These are phyloP conservation scores for Echiichthys vipera DNA, from an alignment of 2,797 vertebrate species.

Conservation along the genomic window DNA sequence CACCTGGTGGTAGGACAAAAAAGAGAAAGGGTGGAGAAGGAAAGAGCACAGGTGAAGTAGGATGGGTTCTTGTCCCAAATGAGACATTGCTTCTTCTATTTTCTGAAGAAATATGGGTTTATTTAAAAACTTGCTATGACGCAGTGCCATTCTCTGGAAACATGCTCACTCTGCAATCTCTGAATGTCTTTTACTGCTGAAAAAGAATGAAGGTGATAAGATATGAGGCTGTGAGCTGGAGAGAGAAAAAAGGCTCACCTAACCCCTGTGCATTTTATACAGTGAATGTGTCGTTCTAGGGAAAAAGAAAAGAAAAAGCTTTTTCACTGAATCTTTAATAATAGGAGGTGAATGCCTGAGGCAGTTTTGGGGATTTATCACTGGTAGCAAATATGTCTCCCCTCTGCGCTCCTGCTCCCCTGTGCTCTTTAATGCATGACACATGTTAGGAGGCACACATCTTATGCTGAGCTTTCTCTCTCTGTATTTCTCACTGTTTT, in stretches of 20 bases:
- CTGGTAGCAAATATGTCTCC: conserved; percentile 78
- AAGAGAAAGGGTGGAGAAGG: conserved; percentile 36
- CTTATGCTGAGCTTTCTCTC: conserved; percentile 63
- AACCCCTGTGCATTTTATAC: conserved; percentile 44
- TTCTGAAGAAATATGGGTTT: conserved; percentile 19
- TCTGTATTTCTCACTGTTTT: conserved; percentile 55
- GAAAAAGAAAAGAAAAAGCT: conserved; percentile 54
- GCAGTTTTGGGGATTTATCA: conserved; percentile 80
- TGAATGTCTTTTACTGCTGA: conserved; percentile 38
- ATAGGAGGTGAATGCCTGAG: conserved; percentile 76
- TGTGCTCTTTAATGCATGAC: conserved; percentile 78
- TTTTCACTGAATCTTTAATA: conserved; percentile 80
- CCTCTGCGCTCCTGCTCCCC: conserved; percentile 60
- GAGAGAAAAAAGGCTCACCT: conserved; percentile 42
- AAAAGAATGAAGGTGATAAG: conserved; percentile 33
- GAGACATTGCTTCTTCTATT: neutral
- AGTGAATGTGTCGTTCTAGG: conserved; percentile 65
- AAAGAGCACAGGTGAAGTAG: conserved; percentile 40
- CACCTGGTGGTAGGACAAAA: conserved; percentile 72
- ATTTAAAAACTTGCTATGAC: conserved; percentile 38
- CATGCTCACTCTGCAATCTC: conserved; percentile 47
- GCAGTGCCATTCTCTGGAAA: conserved; percentile 42
- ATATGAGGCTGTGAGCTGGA: conserved; percentile 36
- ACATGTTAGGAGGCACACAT: conserved; percentile 77
- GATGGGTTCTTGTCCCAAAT: neutral